These are phyloP conservation scores for Capromys pilorides DNA, from an alignment of 2,797 vertebrate species.

Conservation along the genomic window DNA sequence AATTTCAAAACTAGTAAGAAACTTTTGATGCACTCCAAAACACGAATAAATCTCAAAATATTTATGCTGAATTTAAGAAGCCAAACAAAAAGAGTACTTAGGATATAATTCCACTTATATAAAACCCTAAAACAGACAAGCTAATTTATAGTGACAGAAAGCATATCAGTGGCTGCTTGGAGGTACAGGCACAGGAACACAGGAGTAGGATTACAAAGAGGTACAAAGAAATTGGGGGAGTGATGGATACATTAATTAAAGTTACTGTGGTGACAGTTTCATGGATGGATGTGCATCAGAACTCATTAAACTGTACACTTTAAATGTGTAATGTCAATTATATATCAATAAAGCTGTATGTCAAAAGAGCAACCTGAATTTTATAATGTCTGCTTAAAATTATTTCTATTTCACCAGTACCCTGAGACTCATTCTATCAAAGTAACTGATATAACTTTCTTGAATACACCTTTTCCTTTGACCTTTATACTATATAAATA, in stretches of 20 bases:
- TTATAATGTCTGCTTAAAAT: constrained; percentile 49
- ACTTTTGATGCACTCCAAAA: background rate
- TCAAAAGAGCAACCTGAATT: constrained; percentile 39
- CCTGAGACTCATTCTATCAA: constrained; percentile 48
- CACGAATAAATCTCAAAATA: constrained; percentile 27
- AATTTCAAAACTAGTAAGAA: background rate
- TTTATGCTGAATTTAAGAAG: constrained; percentile 7
- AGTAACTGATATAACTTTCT: constrained; percentile 58
- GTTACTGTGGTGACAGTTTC: background rate
- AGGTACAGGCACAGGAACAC: background rate
- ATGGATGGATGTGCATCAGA: background rate
- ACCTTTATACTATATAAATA: constrained; percentile 79
- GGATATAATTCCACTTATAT: background rate
- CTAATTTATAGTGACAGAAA: background rate
- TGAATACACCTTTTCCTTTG: constrained; percentile 67
- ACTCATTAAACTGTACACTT: background rate
- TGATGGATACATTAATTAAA: background rate
- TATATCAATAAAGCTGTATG: constrained; percentile 52
- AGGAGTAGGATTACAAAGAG: background rate
- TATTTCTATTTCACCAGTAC: background rate
- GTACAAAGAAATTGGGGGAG: background rate
- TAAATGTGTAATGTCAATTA: background rate
- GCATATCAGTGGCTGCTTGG: background rate
- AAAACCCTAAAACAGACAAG: background rate
- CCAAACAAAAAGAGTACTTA: background rate